Evolutionary conservation across 2,888 invertebrate species (phyloP).

Genomic region (Ceramica pisi): DNA sequence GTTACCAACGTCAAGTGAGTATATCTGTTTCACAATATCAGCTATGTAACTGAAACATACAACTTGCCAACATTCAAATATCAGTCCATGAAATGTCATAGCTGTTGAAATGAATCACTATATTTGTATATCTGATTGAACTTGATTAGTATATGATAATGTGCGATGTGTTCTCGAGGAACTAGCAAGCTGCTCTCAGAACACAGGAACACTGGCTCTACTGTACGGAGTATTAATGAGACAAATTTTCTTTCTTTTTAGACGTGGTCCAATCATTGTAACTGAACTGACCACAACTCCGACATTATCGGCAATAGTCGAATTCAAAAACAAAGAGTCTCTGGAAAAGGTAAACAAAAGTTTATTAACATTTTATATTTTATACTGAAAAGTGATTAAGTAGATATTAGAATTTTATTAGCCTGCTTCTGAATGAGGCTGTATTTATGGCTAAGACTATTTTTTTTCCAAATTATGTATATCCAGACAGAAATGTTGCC

Average conservation of each 20-base stretch:
- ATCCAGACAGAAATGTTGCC: constrained; percentile 62
- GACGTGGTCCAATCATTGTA: constrained; percentile 91
- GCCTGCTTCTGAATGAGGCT: constrained; percentile 71
- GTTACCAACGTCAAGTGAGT: constrained; percentile 85
- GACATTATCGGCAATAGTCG: constrained; percentile 91
- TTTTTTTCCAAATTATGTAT: constrained; percentile 83
- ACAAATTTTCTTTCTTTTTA: constrained; percentile 90
- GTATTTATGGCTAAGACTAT: constrained; percentile 76
- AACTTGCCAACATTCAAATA: constrained; percentile 89
- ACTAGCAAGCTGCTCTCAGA: constrained; percentile 78
- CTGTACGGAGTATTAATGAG: constrained; percentile 86
- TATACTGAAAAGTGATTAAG: constrained; percentile 69
- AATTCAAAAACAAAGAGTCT: constrained; percentile 91
- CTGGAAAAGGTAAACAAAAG: constrained; percentile 90
- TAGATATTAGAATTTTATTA: constrained; percentile 69
- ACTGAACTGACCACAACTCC: constrained; percentile 91
- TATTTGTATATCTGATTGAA: constrained; percentile 67
- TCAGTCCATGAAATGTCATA: constrained; percentile 80
- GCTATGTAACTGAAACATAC: constrained; percentile 45
- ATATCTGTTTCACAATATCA: constrained; percentile 22
- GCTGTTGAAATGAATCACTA: constrained; percentile 58
- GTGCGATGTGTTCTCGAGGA: constrained; percentile 76
- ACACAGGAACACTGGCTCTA: constrained; percentile 69
- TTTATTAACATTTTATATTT: constrained; percentile 86
- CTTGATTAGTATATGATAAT: constrained; percentile 60